Base-by-base conservation (phyloP, 64 coral and sea anemone genomes). In the Pocillopora damicornis region DNA sequence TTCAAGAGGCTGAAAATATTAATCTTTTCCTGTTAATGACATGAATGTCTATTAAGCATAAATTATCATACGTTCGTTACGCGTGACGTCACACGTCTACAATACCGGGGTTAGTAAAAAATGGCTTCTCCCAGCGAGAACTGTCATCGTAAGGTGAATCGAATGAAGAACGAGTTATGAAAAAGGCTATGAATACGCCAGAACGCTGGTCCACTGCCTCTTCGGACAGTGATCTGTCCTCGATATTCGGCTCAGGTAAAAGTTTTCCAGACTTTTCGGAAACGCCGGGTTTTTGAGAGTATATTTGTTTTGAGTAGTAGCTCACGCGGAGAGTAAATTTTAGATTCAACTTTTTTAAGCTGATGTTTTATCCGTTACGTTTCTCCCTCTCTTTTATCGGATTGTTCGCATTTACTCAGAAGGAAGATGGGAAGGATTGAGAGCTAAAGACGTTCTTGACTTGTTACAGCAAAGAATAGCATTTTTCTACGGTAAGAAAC, bases 131-230 rank as follows among this genome's bases (percentile, higher is more conserved):
- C n/a, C 45, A 78, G 90, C 76, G 88, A 97, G 35, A 97, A 97
- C 91, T 97, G 88, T 97, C 94, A 97, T 74, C 92, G 94, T 88
- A 97, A 97, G 91, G 83, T 88, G 88, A 97, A 97, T 78, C 90
- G 92, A 97, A 93, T 97, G 73, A 97, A 92, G 94, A 83, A 90
- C 89, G 59, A 97, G 87, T 78, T 66, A 61, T 90, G 87, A 89
- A 84, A 68, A 88, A 75, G 80, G 81, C 73, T 57, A 99, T 99
- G 97, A 99, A 92, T 75, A 91, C 80, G 76, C 88, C 97, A 82
- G 97, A 99, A 86, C 87, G 97, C 85, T 99, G 97, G 97, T 99
- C 97, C 64, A 99, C 93, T 72, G 94, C 97, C 79, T 99, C 97
- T 37, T 99, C 97, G 62, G 97, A 99, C 77, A 99, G 97, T 82